Conservation (phyloP, 1,140 invertebrate species). For the Chrysoperla carnea region DNA sequence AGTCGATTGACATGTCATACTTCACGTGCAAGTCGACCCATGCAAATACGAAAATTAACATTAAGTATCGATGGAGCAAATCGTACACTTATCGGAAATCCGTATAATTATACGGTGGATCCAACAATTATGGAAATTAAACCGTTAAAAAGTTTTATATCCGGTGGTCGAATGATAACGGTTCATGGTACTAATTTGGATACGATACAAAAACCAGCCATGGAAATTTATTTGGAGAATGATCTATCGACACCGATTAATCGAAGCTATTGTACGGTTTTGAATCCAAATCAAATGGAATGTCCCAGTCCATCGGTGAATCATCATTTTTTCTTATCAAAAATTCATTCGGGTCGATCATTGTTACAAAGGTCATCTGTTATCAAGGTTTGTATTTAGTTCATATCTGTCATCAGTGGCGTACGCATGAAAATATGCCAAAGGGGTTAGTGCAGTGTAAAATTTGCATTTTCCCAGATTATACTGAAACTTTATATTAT, state of each 20-base stretch:
- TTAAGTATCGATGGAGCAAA: constrained; percentile 73
- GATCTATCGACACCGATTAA: constrained; percentile 49
- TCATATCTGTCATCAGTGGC: too few relatives aligned
- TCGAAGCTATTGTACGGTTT: constrained; percentile 63
- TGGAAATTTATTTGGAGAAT: constrained; percentile 61
- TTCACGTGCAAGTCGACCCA: constrained; percentile 40
- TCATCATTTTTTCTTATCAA: constrained; percentile 17
- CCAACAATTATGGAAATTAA: constrained; percentile 89
- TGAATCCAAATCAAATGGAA: constrained; percentile 83
- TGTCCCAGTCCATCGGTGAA: constrained; percentile 82
- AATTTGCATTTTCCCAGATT: too few relatives aligned
- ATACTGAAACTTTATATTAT: too few relatives aligned
- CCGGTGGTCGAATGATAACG: constrained; percentile 83
- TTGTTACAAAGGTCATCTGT: constrained; percentile 16
- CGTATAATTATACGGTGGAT: constrained; percentile 82
- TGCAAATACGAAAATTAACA: constrained; percentile 41
- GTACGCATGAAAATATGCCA: too few relatives aligned
- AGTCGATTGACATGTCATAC: constrained; percentile 75
- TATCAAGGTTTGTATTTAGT: constrained; percentile 12
- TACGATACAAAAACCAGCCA: constrained; percentile 78
- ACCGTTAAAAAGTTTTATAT: constrained; percentile 69
- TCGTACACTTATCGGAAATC: constrained; percentile 41
- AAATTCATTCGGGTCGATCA: constrained; percentile 14
- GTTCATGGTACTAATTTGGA: constrained; percentile 84
- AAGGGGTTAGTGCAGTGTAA: too few relatives aligned